Evolutionary conservation across 2,888 invertebrate genomes (phyloP).

Genomic region (Synanthedon andrenaeformis): DNA sequence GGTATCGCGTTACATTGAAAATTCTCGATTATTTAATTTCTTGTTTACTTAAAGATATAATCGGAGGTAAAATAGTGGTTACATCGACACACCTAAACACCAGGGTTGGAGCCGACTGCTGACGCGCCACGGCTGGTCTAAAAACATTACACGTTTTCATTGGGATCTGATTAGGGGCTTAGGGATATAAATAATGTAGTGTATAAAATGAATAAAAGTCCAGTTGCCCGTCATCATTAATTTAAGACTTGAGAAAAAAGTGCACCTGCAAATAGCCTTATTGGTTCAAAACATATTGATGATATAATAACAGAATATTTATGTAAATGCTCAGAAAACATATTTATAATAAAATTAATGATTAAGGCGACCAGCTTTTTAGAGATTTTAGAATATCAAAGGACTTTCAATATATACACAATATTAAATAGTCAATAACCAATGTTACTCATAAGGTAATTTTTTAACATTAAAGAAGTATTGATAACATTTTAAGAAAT

Average conservation of each 20-base stretch:
- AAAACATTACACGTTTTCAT: slow-evolving; percentile 64
- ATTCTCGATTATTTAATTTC: not conserved
- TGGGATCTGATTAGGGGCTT: slow-evolving; percentile 42
- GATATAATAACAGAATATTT: no score
- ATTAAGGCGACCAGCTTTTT: no score
- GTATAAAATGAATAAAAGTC: not conserved
- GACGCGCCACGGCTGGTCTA: slow-evolving; percentile 70
- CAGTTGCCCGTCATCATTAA: not conserved
- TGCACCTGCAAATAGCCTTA: slow-evolving; percentile 1
- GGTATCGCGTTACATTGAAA: no score
- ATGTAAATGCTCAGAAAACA: not conserved
- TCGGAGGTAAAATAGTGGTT: slow-evolving; percentile 43
- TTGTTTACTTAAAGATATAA: slow-evolving; percentile 42
- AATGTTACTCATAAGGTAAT: no score
- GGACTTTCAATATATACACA: no score
- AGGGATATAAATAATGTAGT: slow-evolving; percentile 10
- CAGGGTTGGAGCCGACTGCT: slow-evolving; percentile 70
- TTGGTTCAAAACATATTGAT: not conserved
- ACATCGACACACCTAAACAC: slow-evolving; percentile 73
- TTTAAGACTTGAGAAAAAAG: not conserved
- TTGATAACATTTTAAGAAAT: no score
- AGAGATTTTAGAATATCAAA: no score
- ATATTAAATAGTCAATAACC: no score
- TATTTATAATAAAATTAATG: slow-evolving; percentile 1
- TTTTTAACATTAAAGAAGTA: no score